phyloP scores from a whole-genome alignment of 2,888 invertebrate genomes.

The Netelia fuscicornis region DNA sequence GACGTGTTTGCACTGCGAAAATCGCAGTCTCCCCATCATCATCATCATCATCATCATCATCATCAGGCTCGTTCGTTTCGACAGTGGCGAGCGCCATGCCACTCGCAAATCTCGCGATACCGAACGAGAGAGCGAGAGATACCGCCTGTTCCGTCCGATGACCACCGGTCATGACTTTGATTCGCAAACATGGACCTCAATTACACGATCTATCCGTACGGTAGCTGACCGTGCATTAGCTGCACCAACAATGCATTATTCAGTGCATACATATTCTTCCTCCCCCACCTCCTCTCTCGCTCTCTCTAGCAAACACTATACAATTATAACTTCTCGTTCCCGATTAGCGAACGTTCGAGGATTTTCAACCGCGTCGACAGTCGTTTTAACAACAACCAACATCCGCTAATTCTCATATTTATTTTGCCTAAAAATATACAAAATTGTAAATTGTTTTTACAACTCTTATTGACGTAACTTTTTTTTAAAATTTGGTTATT shows the following conservation, averaged over 20 bases:
- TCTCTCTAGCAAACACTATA: slow-evolving; percentile 31
- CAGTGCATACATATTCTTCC: slow-evolving; percentile 73
- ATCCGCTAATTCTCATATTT: too few relatives aligned
- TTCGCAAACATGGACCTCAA: slow-evolving; percentile 84
- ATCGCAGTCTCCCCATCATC: slow-evolving; percentile 75
- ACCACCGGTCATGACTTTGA: slow-evolving; percentile 84
- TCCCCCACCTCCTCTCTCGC: slow-evolving; percentile 9
- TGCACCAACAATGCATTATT: slow-evolving; percentile 85
- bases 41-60: slow-evolving; percentile 62
- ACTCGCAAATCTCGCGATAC: slow-evolving; percentile 42
- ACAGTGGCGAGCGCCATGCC: slow-evolving; percentile 57
- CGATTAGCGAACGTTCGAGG: too few relatives aligned
- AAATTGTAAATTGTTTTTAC: too few relatives aligned
- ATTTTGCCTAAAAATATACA: too few relatives aligned
- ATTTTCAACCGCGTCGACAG: too few relatives aligned
- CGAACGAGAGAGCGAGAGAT: slow-evolving; percentile 40
- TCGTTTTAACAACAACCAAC: too few relatives aligned
- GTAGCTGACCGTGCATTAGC: slow-evolving; percentile 84
- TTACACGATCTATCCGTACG: slow-evolving; percentile 79
- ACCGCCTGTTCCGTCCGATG: slow-evolving; percentile 73
- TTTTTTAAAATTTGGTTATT: background rate
- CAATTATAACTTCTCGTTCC: background rate
- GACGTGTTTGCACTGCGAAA: slow-evolving; percentile 72
- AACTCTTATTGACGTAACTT: too few relatives aligned
- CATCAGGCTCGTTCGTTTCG: slow-evolving; percentile 64